Evolutionary conservation across 2,797 vertebrate genomes (phyloP).

Genomic region (Lacerta bilineata): DNA sequence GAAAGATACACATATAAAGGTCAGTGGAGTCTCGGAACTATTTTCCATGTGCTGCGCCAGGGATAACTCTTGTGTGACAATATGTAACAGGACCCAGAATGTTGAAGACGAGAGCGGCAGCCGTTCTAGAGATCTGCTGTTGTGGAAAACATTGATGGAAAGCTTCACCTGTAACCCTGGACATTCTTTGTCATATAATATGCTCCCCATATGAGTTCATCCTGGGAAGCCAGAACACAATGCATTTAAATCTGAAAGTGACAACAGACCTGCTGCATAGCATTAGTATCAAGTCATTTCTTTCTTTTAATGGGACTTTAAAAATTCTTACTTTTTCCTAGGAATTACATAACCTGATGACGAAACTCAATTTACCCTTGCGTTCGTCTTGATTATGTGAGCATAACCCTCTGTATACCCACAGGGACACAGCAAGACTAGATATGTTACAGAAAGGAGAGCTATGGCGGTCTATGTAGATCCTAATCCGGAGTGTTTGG

Average conservation of each 20-base stretch:
- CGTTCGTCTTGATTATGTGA: not conserved
- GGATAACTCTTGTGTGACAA: not conserved
- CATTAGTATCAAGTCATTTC: no score
- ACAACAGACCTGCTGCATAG: not conserved
- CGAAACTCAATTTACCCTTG: not conserved
- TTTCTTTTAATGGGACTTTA: not conserved
- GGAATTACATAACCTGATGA: not conserved
- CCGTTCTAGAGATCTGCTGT: not conserved
- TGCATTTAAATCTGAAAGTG: not conserved
- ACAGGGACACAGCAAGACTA: not conserved
- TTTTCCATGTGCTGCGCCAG: not conserved
- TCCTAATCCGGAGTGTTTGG: conserved; percentile 8
- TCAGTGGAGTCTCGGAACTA: not conserved
- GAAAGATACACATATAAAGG: no score
- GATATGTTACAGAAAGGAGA: not conserved
- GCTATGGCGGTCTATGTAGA: not conserved
- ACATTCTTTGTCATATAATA: not conserved
- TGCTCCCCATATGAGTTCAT: not conserved
- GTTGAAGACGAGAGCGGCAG: not conserved
- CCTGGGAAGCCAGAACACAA: not conserved
- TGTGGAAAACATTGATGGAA: not conserved
- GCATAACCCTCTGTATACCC: not conserved
- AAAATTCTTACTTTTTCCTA: not conserved
- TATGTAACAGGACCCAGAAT: not conserved
- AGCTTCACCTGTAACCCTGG: not conserved